Evolutionary conservation across 2,888 invertebrate species (phyloP).

Genomic region (Abrostola triplasia): DNA sequence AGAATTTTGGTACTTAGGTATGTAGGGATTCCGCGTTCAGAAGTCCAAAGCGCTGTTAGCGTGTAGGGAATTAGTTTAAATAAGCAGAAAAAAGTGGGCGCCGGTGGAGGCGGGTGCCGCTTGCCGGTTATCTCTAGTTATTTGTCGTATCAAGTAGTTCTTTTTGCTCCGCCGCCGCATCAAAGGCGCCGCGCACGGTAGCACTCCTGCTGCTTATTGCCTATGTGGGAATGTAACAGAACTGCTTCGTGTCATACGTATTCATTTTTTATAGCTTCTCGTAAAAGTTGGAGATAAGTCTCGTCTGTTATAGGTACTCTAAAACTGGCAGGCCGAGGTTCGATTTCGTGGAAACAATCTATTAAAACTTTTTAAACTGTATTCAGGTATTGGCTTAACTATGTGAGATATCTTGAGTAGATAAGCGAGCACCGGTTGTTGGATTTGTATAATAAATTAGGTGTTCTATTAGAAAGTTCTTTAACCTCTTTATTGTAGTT

Average conservation of each 20-base stretch:
- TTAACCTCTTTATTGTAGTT: conserved; percentile 36
- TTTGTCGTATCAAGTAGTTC: conserved; percentile 86
- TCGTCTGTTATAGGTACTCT: conserved; percentile 54
- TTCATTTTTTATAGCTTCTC: conserved; percentile 74
- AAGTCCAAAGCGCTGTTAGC: conserved; percentile 64
- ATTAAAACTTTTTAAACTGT: conserved; percentile 65
- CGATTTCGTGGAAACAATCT: conserved; percentile 71
- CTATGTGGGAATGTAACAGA: conserved; percentile 75
- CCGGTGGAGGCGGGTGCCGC: conserved; percentile 70
- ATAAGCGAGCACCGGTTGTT: conserved; percentile 50
- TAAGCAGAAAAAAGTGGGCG: conserved; percentile 79
- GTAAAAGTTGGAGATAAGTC: conserved; percentile 64
- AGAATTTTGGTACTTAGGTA: conserved; percentile 35
- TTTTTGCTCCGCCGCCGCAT: conserved; percentile 72
- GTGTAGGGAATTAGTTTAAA: conserved; percentile 73
- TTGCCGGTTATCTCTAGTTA: conserved; percentile 82
- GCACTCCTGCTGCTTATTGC: conserved; percentile 72
- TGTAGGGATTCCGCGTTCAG: conserved; percentile 64
- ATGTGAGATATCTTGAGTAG: conserved; percentile 51
- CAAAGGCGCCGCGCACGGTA: conserved; percentile 83
- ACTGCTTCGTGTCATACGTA: conserved; percentile 65
- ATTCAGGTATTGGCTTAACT: conserved; percentile 54
- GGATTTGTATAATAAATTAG: conserved; percentile 52
- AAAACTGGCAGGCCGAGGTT: conserved; percentile 60
- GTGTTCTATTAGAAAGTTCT: conserved; percentile 49